phyloP scores from a whole-genome alignment of 1,140 invertebrate genomes.

The Venustaconcha ellipsiformis region DNA sequence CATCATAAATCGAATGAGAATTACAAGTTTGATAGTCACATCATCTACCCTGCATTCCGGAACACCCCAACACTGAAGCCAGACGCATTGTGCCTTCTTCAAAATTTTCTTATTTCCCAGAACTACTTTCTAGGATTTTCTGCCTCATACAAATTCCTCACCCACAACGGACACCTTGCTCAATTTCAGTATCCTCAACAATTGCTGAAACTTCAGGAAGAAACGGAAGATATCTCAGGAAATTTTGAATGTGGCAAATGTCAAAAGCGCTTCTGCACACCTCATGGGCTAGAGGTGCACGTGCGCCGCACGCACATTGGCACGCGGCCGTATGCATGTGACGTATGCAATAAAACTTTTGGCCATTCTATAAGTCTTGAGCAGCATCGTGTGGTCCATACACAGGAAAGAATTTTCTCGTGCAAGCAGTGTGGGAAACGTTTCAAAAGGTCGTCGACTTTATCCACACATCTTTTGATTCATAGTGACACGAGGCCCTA shows the following conservation, averaged over 20 bases:
- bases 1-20: no score
- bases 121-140: no score
- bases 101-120: no score
- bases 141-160: no score
- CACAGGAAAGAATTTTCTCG: slow-evolving; percentile 86
- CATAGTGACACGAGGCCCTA: slow-evolving; percentile 89
- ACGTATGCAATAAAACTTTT: slow-evolving; percentile 97
- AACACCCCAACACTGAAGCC: no score
- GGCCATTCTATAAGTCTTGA: slow-evolving; percentile 96
- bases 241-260: slow-evolving; percentile 96
- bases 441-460: slow-evolving; percentile 97
- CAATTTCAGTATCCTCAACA: no score
- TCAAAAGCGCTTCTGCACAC: slow-evolving; percentile 97
- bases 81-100: no score
- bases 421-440: slow-evolving; percentile 98
- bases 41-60: no score
- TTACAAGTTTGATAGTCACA: no score
- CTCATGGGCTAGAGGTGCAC: slow-evolving; percentile 93
- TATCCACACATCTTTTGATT: slow-evolving; percentile 98
- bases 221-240: neutral
- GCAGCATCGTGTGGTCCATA: slow-evolving; percentile 90
- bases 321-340: slow-evolving; percentile 94
- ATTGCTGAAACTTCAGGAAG: no score
- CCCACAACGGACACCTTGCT: no score
- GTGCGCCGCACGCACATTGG: slow-evolving; percentile 92